phyloP scores from a whole-genome alignment of 2,888 invertebrate species.

The Ophion ellenae region DNA sequence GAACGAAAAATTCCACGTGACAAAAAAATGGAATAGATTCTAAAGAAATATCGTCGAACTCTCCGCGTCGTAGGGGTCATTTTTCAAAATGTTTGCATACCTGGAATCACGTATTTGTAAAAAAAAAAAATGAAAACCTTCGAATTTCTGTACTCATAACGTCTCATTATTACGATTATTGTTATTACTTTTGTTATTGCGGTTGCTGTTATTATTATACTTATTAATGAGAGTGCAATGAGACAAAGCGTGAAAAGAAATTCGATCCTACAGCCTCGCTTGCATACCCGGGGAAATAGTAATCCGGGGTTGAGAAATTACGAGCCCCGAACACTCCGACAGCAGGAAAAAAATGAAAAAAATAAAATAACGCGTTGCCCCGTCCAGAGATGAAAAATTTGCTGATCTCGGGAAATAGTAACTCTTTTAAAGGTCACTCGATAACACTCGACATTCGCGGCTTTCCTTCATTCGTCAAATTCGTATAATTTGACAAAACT shows the following conservation, averaged over 20 bases:
- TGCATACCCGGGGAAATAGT: not conserved
- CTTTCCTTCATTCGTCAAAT: not conserved
- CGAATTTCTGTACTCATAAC: too few species aligned
- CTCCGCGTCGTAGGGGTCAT: too few species aligned
- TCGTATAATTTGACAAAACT: not conserved
- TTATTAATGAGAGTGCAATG: not conserved
- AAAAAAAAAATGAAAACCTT: too few species aligned
- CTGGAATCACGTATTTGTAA: too few species aligned
- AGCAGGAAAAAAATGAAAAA: not conserved
- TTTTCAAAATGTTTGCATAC: too few species aligned
- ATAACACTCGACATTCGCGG: not conserved
- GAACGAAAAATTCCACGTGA: too few species aligned
- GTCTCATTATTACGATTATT: not conserved
- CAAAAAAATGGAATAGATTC: not conserved
- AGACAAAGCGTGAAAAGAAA: not conserved
- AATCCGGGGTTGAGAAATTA: slow-evolving; percentile 23
- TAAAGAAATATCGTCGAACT: not conserved
- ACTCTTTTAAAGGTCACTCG: not conserved
- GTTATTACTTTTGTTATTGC: not conserved
- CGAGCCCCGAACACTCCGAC: slow-evolving; percentile 5
- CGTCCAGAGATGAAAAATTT: not conserved
- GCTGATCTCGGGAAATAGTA: not conserved
- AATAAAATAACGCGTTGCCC: not conserved
- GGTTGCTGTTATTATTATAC: not conserved
- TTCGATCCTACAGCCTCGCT: not conserved